Conservation (phyloP, 2,888 invertebrate genomes). For the Hyles lineata region DNA sequence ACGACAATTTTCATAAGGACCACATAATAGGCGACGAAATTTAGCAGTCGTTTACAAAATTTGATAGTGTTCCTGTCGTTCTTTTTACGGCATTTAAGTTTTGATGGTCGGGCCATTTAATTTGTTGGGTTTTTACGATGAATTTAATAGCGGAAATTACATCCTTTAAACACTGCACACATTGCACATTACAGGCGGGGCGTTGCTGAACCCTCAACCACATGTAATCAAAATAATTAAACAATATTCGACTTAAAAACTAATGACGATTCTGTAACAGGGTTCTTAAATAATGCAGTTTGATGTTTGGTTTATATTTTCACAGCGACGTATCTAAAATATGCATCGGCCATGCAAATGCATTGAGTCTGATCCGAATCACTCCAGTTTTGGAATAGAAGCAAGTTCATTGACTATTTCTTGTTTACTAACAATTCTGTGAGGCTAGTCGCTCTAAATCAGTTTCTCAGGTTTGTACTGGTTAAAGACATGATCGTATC, state of each 20-base stretch:
- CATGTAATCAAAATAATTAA: conserved; percentile 1
- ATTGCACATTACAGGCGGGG: neutral
- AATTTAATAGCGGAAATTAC: conserved; percentile 53
- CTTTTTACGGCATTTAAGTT: conserved; percentile 52
- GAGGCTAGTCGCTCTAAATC: neutral
- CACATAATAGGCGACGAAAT: conserved; percentile 71
- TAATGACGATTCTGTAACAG: neutral
- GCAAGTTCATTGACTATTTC: conserved; percentile 19
- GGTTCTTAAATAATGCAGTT: neutral
- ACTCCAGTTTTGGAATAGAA: neutral
- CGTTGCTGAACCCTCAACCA: neutral
- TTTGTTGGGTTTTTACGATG: conserved; percentile 45
- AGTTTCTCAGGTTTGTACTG: neutral
- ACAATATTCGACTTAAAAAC: conserved; percentile 1
- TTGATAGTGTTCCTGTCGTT: conserved; percentile 63
- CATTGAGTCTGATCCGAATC: conserved; percentile 28
- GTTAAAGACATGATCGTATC: too few relatives aligned
- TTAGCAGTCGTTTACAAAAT: conserved; percentile 75
- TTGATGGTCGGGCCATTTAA: conserved; percentile 51
- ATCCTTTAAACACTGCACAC: conserved; percentile 18
- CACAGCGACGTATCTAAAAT: conserved; percentile 13
- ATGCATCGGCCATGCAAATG: conserved; percentile 30
- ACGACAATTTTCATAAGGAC: conserved; percentile 77
- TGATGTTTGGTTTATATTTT: conserved; percentile 27
- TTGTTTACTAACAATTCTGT: conserved; percentile 17